Evolutionary conservation across 2,888 invertebrate species (phyloP).

Genomic region (Brenthis daphne): DNA sequence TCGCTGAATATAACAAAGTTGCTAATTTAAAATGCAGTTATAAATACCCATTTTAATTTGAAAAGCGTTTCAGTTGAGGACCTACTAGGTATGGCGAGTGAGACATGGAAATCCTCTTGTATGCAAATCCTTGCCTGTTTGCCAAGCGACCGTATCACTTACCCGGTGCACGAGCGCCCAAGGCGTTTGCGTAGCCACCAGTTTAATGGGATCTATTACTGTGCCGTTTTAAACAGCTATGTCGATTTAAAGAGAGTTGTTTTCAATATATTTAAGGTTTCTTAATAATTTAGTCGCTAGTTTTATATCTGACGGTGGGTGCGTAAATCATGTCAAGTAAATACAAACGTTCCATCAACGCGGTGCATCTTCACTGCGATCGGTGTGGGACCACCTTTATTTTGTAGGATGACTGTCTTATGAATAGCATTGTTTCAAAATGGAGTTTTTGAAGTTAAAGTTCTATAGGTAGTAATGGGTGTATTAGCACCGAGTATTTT

Average conservation of each 20-base stretch:
- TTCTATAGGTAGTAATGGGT: too few relatives aligned
- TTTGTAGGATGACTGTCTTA: slow-evolving; percentile 34
- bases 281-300: slow-evolving; percentile 44
- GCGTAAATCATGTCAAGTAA: slow-evolving; percentile 63
- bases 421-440: slow-evolving; percentile 9
- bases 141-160: slow-evolving; percentile 65
- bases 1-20: not conserved
- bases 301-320: slow-evolving; percentile 52
- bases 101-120: slow-evolving; percentile 49
- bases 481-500: too few relatives aligned
- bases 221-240: slow-evolving; percentile 38
- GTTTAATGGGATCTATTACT: slow-evolving; percentile 47
- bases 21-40: slow-evolving; percentile 2
- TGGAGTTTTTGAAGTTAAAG: slow-evolving; percentile 1
- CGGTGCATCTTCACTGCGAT: slow-evolving; percentile 51
- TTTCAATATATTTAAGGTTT: slow-evolving; percentile 41
- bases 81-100: slow-evolving; percentile 32
- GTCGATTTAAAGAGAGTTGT: slow-evolving; percentile 41
- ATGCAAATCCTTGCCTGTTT: slow-evolving; percentile 57
- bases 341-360: slow-evolving; percentile 62
- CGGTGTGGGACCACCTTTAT: slow-evolving; percentile 52
- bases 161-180: slow-evolving; percentile 67
- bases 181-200: slow-evolving; percentile 55
- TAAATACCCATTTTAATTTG: slow-evolving; percentile 5
- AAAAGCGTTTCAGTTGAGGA: slow-evolving; percentile 28